Percentiles rank a stretch among this genome's conserved stretches.
These are phyloP conservation scores for Todiramphus chloris DNA, from an alignment of 2,113 vertebrate genomes.

Conservation along the genomic window DNA sequence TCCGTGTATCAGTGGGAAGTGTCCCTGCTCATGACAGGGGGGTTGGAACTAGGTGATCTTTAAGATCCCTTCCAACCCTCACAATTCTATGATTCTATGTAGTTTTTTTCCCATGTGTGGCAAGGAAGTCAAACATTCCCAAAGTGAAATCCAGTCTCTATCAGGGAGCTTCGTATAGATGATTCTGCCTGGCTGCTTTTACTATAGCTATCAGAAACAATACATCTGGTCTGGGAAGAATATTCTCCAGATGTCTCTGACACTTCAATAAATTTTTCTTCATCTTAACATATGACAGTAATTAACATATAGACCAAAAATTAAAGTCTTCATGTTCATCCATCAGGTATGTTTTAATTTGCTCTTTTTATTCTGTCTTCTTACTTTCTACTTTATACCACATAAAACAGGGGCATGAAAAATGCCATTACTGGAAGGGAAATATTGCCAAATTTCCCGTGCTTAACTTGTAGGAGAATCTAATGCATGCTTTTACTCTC, in stretches of 20 bases:
- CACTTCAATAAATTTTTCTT: background rate
- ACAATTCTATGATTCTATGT: too few relatives aligned
- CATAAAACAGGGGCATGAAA: background rate
- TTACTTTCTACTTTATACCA: background rate
- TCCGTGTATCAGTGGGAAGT: too few relatives aligned
- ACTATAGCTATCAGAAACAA: background rate
- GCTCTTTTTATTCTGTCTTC: background rate
- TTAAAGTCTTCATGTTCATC: accelerated
- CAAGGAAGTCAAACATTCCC: background rate
- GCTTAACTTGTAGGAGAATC: background rate
- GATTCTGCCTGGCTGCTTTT: background rate
- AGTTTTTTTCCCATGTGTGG: background rate
- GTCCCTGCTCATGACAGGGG: too few relatives aligned
- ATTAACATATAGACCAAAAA: background rate
- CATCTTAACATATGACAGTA: background rate
- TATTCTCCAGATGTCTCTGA: background rate
- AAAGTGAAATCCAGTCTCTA: background rate
- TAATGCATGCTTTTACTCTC: background rate
- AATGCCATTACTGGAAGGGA: background rate
- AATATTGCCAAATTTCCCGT: background rate
- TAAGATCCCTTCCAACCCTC: too few relatives aligned
- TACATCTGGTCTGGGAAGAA: background rate
- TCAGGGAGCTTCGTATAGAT: background rate
- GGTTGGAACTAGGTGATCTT: too few relatives aligned
- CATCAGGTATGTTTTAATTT: background rate